Evolutionary conservation across 2,888 invertebrate species (phyloP), one percentile per base, ranked within the genome.

Genomic region (Sepiola atlantica): DNA sequence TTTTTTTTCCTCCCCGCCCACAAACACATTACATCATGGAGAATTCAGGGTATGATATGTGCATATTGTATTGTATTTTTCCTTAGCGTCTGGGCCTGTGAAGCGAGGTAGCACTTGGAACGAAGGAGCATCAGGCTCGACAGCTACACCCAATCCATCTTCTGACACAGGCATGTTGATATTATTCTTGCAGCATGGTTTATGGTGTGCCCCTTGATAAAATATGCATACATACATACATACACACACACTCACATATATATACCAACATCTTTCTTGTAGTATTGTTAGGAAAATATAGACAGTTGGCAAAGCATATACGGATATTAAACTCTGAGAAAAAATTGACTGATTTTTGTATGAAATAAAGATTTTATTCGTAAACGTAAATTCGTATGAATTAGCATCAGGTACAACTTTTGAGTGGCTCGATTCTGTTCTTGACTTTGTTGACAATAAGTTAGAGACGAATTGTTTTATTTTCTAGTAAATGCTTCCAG

Each of bases 91-190:
- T 28, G 92, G 92, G 92, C 92, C 92, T n/a, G 92, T 92, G 92
- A 92, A 92, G 55, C 54, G 92, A 55, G 92, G 92, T 54, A 92
- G 54, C 92, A 92, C 92, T 45, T 92, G 92, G 92, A 92, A 92
- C 45, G 92, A 92, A 20, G 92, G 92, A 45, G 92, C 92, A 28
- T 45, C 92, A 92, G n/a, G 92, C 92, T 92, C 92, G 55, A 20
- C 54, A 55, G 32, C 92, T 55, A 92, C 92, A 92, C 54, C 55
- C 55, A 92, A 55, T 55, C 45, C 54, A 45, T 92, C 92, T 55
- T 55, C 92, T 92, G 55, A 92, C 92, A 92, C 92, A 92, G 92
- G 92, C 92, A 92, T 55, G 92, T 92, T 92, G n/a, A 77, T 77
- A 77, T 77, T 77, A 77, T 77, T 77, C 77, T 77, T 77, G 77